These are phyloP conservation scores for Athetis lepigone DNA, from an alignment of 2,888 invertebrate species.

Conservation along the genomic window DNA sequence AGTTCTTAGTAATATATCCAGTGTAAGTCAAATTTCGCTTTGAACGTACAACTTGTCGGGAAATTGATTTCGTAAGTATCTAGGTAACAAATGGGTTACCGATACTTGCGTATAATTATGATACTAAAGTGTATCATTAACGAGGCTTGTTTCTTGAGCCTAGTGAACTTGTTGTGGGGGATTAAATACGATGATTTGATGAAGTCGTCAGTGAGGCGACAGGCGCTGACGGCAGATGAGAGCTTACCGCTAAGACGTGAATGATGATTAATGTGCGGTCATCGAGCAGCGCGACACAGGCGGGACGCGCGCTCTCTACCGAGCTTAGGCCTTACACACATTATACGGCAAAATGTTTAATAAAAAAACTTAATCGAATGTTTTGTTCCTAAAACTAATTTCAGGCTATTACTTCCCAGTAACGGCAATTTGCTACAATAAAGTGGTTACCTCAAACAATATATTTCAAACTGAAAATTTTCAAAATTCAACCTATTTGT, in stretches of 20 bases:
- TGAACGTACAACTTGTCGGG: conserved; percentile 62
- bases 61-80: conserved; percentile 64
- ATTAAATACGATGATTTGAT: conserved; percentile 52
- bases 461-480: not conserved
- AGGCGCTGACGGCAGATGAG: conserved; percentile 61
- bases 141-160: conserved; percentile 30
- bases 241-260: conserved; percentile 60
- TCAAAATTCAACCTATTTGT: conserved; percentile 23
- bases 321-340: not conserved
- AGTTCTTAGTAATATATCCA: conserved; percentile 61
- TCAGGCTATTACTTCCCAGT: not conserved
- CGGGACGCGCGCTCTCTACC: conserved; percentile 11
- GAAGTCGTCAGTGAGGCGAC: conserved; percentile 54
- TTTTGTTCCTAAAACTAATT: not conserved
- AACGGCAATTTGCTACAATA: conserved; percentile 1
- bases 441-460: conserved; percentile 4
- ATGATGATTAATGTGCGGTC: conserved; percentile 66
- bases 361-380: not conserved
- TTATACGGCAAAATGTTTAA: not conserved
- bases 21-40: conserved; percentile 63
- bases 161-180: conserved; percentile 28
- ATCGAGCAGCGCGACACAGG: conserved; percentile 39
- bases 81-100: conserved; percentile 59
- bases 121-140: conserved; percentile 45
- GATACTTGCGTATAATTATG: conserved; percentile 61